Evolutionary conservation across 2,113 vertebrate species (phyloP), one percentile per base, ranked within the genome.

Genomic region (Ursus arctos): DNA sequence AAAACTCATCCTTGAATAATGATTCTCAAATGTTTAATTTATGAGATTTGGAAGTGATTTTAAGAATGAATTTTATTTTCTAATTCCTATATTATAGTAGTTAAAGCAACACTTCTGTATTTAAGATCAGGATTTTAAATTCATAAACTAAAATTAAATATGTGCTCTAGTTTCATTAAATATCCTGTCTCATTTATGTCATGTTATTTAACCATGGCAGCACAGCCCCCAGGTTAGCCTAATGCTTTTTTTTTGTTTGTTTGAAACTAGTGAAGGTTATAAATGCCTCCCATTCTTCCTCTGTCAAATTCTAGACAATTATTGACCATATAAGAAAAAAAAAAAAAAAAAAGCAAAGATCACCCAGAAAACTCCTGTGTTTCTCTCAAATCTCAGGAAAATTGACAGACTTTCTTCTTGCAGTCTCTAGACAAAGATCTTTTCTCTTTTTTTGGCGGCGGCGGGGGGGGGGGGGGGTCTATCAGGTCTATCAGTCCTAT

Each of bases 111-210:
- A 83, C 22, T 53, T 92, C 49, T 16, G 13, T 72, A 15, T 71
- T 85, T 89, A 95, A 90, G 63, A 72, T 59, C 31, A 77, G 57
- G n/a, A 49, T 22, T 81, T 84, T 90, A 36, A 85, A 53, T 16
- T 65, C 61, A 11, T n/a, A 88, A 33, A 19, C 2, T 82, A 74
- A 63, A 47, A 71, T 53, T 59, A 83, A 90, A 86, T 1, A 53
- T 61, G 6, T 51, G 24, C 2, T 51, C 14, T 1, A 67, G 21
- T 69, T 57, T 84, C 51, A 26, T 53, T 55, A 67, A 80, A 40
- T 36, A 2, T 67, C 33, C 71, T 76, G 0, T 43, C 2, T 22
- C 15, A 69, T 82, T 65, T 81, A 31, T 77, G 9, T 53, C 36
- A 47, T 7, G 7, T 24, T 55, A 51, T 71, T 74, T 43, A 79